Base-by-base conservation (phyloP, 1,140 invertebrate genomes). In the Dinothrombium tinctorium region DNA sequence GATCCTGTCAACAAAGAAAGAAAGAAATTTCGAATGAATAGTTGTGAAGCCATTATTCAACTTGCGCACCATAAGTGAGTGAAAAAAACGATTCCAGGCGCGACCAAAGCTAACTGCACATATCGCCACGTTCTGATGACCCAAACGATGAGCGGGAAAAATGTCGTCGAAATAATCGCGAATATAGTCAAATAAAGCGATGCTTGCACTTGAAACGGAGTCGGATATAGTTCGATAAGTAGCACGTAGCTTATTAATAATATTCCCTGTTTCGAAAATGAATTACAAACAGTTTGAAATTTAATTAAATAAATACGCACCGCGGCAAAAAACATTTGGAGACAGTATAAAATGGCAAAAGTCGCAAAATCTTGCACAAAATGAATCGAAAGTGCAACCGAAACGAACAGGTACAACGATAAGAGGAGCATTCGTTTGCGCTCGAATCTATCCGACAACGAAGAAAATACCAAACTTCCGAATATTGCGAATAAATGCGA, bases 201-300 rank as follows among this genome's bases (percentile, higher is more conserved):
- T 1, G 66, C 59, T 43, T 59, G 48, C 9, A 66, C 60, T 11
- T 68, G 56, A 33, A 55, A 53, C 17, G 51, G 56, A 2, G 56
- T 53, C 2, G 67, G 61, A 33, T 68, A 65, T 3, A 67, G 50
- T 50, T 71, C 69, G 31, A 64, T 36, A 3, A 59, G 52, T n/a
- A 65, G 46, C 20, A 59, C 54, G 40, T 56, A 63, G 0, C 55
- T 58, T 0, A 56, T 46, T 4, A 51, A 46, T 28, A 54, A 50
- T 17, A 56, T 36, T 3, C 52, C 54, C 54, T 56, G 33, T 7
- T 45, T 22, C 6, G 33, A 40, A 37, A 41, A 23, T 28, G 14
- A 29, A 22, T 28, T n/a, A 20, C 19, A 32, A 17, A 31, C 26
- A 15, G 5, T 9, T 26, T 37, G n/a, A 7, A 42, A 12, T 33